Evolutionary conservation across 2,113 vertebrate genomes (phyloP), one percentile per base, ranked within the genome.

Genomic region (Myxocyprinus asiaticus): DNA sequence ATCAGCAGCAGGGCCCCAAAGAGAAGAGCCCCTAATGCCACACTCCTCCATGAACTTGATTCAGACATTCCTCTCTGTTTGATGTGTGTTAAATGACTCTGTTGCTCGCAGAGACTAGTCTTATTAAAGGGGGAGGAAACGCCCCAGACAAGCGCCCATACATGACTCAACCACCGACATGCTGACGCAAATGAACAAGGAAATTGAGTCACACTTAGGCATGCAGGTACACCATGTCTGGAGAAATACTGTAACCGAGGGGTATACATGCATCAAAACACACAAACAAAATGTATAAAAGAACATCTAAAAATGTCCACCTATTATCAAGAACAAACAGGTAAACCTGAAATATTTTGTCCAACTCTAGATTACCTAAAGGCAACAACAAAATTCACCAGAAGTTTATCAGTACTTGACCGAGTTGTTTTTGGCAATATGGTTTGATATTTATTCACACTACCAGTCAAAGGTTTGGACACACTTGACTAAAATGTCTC

Each of bases 81-180:
- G 80, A 81, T 77, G 59, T 33, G 80, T 76, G 81, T 79, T 72
- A 74, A 89, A 88, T 79, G 85, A 78, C 22, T 87, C 84, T 5
- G 0, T 53, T 9, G 78, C 83, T 86, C 48, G 66, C 58, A 66
- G 42, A 9, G 80, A 65, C n/a, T 74, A 68, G 58, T 88, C 90
- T 91, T 96, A 92, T 94, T 93, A 94, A 90, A 81, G 86, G 84
- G 78, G 86, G 84, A 84, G 78, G 84, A 78, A 87, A 94, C 91
- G 85, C 90, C 81, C 22, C 12, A 75, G 58, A 62, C 67, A 55
- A 63, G 79, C 33, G 67, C 82, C 88, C 85, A 85, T 86, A 87
- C 77, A 77, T 96, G 95, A 96, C 91, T 96, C 95, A 97, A 90
- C 86, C 78, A 66, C 69, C 51, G 67, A 76, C 76, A 74, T n/a